Conservation (phyloP, 1,140 invertebrate species). For the Trichonephila clavata region DNA sequence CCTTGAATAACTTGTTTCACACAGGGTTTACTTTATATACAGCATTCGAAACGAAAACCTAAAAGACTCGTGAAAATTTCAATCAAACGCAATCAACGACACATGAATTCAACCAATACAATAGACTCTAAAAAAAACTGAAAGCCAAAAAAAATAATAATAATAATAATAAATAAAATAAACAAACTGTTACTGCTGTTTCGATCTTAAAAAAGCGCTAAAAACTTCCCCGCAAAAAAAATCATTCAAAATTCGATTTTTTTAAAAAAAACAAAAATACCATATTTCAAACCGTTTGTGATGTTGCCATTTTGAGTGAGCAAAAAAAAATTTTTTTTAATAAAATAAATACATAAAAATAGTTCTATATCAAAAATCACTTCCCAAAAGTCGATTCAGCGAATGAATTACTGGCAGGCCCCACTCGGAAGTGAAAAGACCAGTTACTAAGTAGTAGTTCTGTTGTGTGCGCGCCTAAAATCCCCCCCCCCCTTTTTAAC, state of each 20-base stretch:
- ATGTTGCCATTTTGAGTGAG: neutral
- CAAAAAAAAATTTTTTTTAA: neutral
- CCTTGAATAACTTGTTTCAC: too few relatives aligned
- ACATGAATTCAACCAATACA: neutral
- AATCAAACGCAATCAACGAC: neutral
- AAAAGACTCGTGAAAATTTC: neutral
- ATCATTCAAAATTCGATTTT: neutral
- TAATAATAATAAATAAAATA: fast-evolving
- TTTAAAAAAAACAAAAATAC: neutral
- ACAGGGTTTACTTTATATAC: too few relatives aligned
- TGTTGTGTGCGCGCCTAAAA: neutral
- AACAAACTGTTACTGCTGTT: neutral
- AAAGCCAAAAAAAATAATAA: neutral
- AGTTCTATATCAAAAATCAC: constrained; percentile 9
- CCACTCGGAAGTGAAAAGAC: neutral
- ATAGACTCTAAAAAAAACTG: neutral
- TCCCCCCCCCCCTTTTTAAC: neutral
- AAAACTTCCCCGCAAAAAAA: neutral
- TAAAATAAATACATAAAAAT: neutral
- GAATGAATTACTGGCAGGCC: constrained; percentile 7
- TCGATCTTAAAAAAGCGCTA: neutral
- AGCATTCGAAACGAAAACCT: fast-evolving
- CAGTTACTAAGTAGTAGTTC: constrained; percentile 24
- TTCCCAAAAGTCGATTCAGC: constrained; percentile 1
- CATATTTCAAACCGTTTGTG: neutral